Evolutionary conservation across 2,888 invertebrate genomes (phyloP), one percentile per base, ranked within the genome.

Genomic region (Synanthedon andrenaeformis): DNA sequence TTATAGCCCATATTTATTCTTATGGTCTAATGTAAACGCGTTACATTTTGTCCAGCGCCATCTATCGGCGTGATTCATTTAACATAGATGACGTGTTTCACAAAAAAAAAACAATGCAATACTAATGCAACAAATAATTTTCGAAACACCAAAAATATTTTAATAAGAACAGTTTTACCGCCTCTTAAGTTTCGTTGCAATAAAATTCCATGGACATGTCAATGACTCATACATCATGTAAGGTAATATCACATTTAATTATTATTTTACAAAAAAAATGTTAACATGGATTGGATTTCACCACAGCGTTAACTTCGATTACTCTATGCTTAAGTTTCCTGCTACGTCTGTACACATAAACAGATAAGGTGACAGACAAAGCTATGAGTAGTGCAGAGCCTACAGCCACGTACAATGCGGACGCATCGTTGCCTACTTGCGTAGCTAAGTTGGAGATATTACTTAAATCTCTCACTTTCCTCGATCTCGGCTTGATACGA

Each of bases 391-490:
- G 55, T 4, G 68, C 64, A 1, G 78, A 72, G 2, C 79, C 82
- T 2, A 81, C 58, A 3, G 74, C 71, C 14, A 81, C 51, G 58
- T 78, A 79, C 2, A 74, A 48, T n/a, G 68, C 54, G 41, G 69
- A 66, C 8, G 68, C 59, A 13, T 64, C 66, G 55, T 64, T 69
- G 1, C 66, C 66, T 1, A 67, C 58, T 50, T 72, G 62, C 1
- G 62, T 51, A 5, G 56, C 42, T 3, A 64, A 57, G 35, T 66
- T 63, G 19, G 60, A 60, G 3, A 65, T 52, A 48, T 63, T 62
- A 58, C 73, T 75, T 0, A 82, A 59, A 53, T 84, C 84, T 70
- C 86, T 74, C 1, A 57, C 67, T 23, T 73, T 75, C 59, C 86
- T 77, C n/a, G 76, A 69, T 51, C 74, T 74, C 1, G 85, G 79